Evolutionary conservation across 2,888 invertebrate species (phyloP).

Genomic region (Lithophane leautieri): DNA sequence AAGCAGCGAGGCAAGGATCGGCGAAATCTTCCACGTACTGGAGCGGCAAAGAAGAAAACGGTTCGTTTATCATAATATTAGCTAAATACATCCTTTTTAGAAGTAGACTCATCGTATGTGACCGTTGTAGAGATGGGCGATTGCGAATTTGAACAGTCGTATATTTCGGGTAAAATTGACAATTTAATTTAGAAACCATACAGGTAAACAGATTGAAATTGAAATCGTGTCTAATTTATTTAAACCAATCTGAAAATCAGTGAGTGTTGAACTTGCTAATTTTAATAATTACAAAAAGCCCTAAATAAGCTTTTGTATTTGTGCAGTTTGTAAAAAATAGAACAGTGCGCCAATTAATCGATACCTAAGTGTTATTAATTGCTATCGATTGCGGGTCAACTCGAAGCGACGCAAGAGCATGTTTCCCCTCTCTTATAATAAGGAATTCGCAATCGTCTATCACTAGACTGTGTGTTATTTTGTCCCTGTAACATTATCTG

Average conservation of each 20-base stretch:
- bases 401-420: not conserved
- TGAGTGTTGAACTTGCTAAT: not conserved
- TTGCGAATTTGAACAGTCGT: constrained; percentile 39
- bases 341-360: not conserved
- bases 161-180: not conserved
- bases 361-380: not conserved
- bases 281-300: not conserved
- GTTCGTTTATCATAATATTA: constrained; percentile 80
- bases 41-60: constrained; percentile 89
- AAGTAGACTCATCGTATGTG: constrained; percentile 79
- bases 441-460: constrained; percentile 56
- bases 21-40: constrained; percentile 86
- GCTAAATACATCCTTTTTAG: constrained; percentile 68
- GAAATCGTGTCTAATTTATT: not conserved
- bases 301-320: not conserved
- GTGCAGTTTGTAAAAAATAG: not conserved
- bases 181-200: not conserved
- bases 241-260: not conserved
- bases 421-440: not conserved
- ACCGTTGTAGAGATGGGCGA: constrained; percentile 63
- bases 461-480: constrained; percentile 81
- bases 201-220: not conserved
- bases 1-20: constrained; percentile 89
- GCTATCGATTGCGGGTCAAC: not conserved
- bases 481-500: constrained; percentile 77